Conservation (phyloP, 2,113 vertebrate genomes). For the Actenoides hombroni region DNA sequence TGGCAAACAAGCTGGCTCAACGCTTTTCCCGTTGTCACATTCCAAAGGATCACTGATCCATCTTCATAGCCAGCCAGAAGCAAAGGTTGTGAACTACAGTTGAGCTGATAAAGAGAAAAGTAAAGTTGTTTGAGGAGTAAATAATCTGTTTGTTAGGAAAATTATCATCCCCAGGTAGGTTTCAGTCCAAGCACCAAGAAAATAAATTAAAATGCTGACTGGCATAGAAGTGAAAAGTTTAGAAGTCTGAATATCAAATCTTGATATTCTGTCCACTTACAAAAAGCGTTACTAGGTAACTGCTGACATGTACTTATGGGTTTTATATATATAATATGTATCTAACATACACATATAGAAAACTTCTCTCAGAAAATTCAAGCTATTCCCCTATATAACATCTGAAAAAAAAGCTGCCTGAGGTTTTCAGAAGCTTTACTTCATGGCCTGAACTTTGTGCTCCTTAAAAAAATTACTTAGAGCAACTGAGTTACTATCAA, state of each 20-base stretch:
- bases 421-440: not conserved
- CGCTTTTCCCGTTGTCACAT: conserved; percentile 77
- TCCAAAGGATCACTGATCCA: conserved; percentile 91
- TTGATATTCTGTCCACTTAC: not conserved
- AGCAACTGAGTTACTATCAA: not conserved
- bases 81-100: conserved; percentile 73
- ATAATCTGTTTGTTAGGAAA: not conserved
- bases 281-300: not conserved
- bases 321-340: not conserved
- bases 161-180: not conserved
- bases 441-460: not conserved
- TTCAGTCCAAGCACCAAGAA: not conserved
- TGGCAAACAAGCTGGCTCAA: conserved; percentile 82
- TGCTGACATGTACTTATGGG: not conserved
- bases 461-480: not conserved
- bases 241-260: not conserved
- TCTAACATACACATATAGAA: not conserved
- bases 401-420: not conserved
- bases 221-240: not conserved
- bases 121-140: not conserved
- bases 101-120: conserved; percentile 69
- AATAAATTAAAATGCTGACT: not conserved
- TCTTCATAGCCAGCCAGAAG: conserved; percentile 93
- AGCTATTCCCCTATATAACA: not conserved
- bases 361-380: not conserved